A percentile compares a stretch with the other conserved stretches of the same genome.
Evolutionary conservation across 2,888 invertebrate genomes (phyloP).

Genomic region (Beris morrisii): DNA sequence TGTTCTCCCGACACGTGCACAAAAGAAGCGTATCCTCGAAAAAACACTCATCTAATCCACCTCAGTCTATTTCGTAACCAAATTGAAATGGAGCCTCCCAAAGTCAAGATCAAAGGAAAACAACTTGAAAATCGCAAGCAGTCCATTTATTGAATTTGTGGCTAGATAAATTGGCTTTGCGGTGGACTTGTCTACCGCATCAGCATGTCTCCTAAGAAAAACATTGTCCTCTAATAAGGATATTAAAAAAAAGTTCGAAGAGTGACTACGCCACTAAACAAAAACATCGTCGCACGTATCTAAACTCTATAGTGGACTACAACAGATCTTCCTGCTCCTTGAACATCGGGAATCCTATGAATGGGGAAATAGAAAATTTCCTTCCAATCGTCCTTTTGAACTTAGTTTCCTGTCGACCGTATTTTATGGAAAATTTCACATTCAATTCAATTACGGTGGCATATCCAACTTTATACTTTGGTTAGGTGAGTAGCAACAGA

Average conservation of each 20-base stretch:
- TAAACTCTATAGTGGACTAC: no score
- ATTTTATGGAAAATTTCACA: constrained; percentile 36
- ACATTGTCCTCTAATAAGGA: constrained; percentile 30
- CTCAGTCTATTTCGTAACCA: constrained; percentile 23
- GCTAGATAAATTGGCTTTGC: background rate
- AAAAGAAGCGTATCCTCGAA: no score
- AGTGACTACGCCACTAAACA: no score
- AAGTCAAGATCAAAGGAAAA: constrained; percentile 45
- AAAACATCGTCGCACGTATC: no score
- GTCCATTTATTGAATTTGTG: constrained; percentile 30
- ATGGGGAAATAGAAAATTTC: constrained; percentile 30
- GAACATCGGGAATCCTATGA: background rate
- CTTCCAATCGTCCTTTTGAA: constrained; percentile 22
- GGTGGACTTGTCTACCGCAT: constrained; percentile 1
- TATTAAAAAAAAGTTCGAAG: constrained; percentile 17
- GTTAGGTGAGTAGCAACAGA: background rate
- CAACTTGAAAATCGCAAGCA: constrained; percentile 35
- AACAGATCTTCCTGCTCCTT: no score
- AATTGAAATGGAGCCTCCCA: constrained; percentile 37
- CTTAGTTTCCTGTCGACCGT: constrained; percentile 24
- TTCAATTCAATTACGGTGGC: constrained; percentile 34
- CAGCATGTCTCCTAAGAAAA: constrained; percentile 27
- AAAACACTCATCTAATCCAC: background rate
- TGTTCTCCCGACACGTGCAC: constrained; percentile 14
- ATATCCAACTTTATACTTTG: background rate